Evolutionary conservation across 2,113 vertebrate genomes (phyloP), one percentile per base, ranked within the genome.

Genomic region (Neotoma lepida): DNA sequence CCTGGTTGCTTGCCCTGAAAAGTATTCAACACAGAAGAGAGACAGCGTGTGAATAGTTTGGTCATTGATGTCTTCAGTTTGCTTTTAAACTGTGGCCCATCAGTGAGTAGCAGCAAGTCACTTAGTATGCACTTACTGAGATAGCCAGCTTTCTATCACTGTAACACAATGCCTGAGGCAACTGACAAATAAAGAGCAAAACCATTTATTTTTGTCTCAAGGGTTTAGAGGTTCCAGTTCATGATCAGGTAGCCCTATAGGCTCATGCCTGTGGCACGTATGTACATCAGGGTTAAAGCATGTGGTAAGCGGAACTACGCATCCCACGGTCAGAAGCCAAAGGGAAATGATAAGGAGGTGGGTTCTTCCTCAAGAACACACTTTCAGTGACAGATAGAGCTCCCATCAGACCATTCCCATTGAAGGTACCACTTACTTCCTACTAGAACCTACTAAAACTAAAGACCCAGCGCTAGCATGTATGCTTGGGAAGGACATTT

Each of bases 391-490:
- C 9, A 6, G 24, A 28, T 54, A 71, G 24, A 49, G 14, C 1
- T 26, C 14, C 20, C 33, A 58, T 9, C 26, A 39, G 66, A 46
- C 24, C 22, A 61, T 41, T 20, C 41, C 33, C 33, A 15, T 64
- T 77, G 51, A 63, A 46, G 76, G 1, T 6, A 46, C 51, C 39
- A 12, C 39, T n/a, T 14, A 51, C 8, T 9, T 61, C 20, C 39
- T 26, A 46, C 28, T 0, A 18, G 20, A 15, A 46, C 3, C 1
- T n/a, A n/a, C n/a, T n/a, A n/a, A 20, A 7, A 8, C 26, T 51
- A 35, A 28, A 9, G 22, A n/a, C 26, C 46, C 26, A 58, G 39
- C 1, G 54, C 76, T 56, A 54, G 61, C 17, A 86, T 0, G 18
- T 24, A 39, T 39, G 8, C 12, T 12, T 68, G 14, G 46, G n/a